Conservation (phyloP, 2,113 vertebrate species). For the Origma solitaria region DNA sequence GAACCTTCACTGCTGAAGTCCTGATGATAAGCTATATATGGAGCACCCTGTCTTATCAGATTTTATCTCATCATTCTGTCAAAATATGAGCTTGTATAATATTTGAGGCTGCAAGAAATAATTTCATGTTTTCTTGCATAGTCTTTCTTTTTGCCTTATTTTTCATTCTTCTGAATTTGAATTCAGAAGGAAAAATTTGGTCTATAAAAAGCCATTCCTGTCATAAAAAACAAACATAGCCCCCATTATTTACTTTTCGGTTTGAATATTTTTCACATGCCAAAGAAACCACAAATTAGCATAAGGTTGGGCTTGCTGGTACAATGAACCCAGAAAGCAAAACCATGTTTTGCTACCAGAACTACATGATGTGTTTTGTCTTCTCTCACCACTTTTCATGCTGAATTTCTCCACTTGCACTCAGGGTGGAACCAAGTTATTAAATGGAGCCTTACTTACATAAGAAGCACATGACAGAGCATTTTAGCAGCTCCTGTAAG, state of each 20-base stretch:
- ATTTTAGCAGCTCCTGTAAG: neutral
- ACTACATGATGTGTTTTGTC: neutral
- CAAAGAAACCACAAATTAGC: neutral
- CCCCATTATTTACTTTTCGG: neutral
- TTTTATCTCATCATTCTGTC: neutral
- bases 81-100: neutral
- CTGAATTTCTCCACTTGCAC: neutral
- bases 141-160: neutral
- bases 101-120: neutral
- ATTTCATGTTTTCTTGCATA: neutral
- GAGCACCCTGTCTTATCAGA: neutral
- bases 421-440: neutral
- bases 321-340: neutral
- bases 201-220: neutral
- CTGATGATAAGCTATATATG: neutral
- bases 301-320: neutral
- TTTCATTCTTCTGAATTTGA: neutral
- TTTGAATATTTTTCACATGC: neutral
- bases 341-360: neutral
- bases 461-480: slow-evolving; percentile 1
- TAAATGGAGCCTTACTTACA: neutral
- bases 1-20: neutral
- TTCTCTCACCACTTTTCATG: neutral
- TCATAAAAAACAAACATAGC: neutral
- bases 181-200: neutral